Evolutionary conservation across 2,888 invertebrate species (phyloP).

Genomic region (Priocnemis perturbator): DNA sequence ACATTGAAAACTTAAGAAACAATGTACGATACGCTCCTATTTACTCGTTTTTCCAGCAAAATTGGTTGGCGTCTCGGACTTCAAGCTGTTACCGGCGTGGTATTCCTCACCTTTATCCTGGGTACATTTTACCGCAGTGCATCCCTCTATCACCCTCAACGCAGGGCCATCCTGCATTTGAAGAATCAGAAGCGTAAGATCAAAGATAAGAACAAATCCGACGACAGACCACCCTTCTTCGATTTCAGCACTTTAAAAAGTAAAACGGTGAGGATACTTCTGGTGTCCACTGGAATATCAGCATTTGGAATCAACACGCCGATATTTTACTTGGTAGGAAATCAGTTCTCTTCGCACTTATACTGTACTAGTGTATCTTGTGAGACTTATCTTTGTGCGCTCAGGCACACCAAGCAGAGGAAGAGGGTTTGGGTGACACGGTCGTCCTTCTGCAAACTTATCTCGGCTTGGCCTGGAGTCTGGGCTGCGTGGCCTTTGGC

Average conservation of each 20-base stretch:
- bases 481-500: conserved; percentile 89
- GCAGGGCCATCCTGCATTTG: conserved; percentile 90
- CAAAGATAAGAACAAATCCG: conserved; percentile 85
- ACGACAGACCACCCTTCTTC: conserved; percentile 89
- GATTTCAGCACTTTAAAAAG: conserved; percentile 91
- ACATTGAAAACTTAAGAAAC: conserved; percentile 24
- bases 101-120: conserved; percentile 88
- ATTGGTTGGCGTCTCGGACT: conserved; percentile 89
- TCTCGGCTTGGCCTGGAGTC: conserved; percentile 88
- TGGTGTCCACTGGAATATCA: conserved; percentile 87
- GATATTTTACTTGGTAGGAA: conserved; percentile 84
- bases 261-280: conserved; percentile 88
- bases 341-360: too few species aligned
- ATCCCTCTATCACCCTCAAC: conserved; percentile 90
- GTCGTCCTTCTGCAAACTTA: conserved; percentile 84
- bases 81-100: conserved; percentile 89
- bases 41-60: conserved; percentile 77
- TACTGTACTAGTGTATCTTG: too few species aligned
- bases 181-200: conserved; percentile 92
- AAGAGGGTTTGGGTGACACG: conserved; percentile 83
- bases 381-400: neutral
- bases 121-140: conserved; percentile 93
- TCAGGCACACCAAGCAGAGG: conserved; percentile 85
- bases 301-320: conserved; percentile 92
- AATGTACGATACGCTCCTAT: neutral